A percentile compares a stretch with the other conserved stretches of the same genome.
phyloP scores from a whole-genome alignment of 2,888 invertebrate species.

The Drosophila subsilvestris region DNA sequence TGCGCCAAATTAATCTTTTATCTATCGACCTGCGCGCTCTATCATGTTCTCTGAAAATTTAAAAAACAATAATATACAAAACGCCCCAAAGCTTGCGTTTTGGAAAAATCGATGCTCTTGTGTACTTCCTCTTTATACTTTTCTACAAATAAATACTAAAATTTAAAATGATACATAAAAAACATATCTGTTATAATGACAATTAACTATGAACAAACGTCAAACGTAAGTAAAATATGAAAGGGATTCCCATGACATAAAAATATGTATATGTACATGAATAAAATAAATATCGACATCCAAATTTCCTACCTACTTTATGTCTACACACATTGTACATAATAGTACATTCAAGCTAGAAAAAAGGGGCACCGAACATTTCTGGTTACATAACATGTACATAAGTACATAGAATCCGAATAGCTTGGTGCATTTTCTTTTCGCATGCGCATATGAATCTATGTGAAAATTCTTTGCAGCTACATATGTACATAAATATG shows the following conservation, averaged over 20 bases:
- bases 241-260: no score
- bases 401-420: slow-evolving; percentile 10
- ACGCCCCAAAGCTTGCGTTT: slow-evolving; percentile 58
- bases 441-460: not conserved
- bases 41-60: slow-evolving; percentile 14
- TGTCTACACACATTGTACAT: no score
- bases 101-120: slow-evolving; percentile 62
- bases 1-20: slow-evolving; percentile 55
- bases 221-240: no score
- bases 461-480: not conserved
- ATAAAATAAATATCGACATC: not conserved
- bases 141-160: not conserved
- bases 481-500: slow-evolving; percentile 8
- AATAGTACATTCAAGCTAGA: not conserved
- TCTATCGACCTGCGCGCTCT: slow-evolving; percentile 53
- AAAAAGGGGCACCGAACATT: not conserved
- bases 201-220: not conserved
- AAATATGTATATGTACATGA: not conserved
- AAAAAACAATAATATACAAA: slow-evolving; percentile 49
- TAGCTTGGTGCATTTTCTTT: not conserved
- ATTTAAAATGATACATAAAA: not conserved
- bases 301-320: no score
- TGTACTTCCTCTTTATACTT: slow-evolving; percentile 49
- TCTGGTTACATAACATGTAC: slow-evolving; percentile 46
- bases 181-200: not conserved